Evolutionary conservation across 2,797 vertebrate species (phyloP), one percentile per base, ranked within the genome.

Genomic region (Sparus aurata): DNA sequence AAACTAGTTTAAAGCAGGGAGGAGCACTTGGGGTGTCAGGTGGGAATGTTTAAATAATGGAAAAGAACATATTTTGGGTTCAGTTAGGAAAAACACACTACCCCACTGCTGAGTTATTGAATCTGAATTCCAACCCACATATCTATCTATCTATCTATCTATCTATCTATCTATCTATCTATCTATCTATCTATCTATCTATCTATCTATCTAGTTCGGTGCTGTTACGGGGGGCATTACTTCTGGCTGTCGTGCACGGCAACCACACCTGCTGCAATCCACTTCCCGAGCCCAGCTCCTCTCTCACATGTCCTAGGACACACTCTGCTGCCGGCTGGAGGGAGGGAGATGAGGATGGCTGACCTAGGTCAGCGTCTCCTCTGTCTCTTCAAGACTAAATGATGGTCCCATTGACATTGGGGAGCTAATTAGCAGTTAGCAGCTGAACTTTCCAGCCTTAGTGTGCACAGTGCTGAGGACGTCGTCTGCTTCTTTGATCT

Each of bases 341-440:
- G 50, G 75, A 79, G 70, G 46, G 46, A 53, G 60, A 43, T 0
- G 12, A 69, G 64, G 62, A 65, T 64, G 17, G 8, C 6, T 83
- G 79, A 90, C 86, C 83, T 25, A 30, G 80, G 90, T 88, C 83
- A 82, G 41, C 9, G 15, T 75, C 79, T 75, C 64, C 68, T 85
- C 80, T 38, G 53, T 73, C 77, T 77, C 77, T 76, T 83, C 77
- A 71, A 67, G 69, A 75, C 76, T 78, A 72, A 82, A 76, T 66
- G 83, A 85, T 62, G 68, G 80, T 70, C 75, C 76, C 79, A 70
- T 80, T 77, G 88, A 90, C 87, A 81, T 69, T 45, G 59, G 86
- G 85, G 89, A 89, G 84, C 86, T 93, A 89, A 95, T 93, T 92
- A 92, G 83, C 64, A 62, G 73, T 79, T 80, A 77, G 79, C 86